Percentiles rank a stretch among this genome's conserved stretches.
Conservation (phyloP, 1,140 invertebrate genomes). For the Plodia interpunctella region DNA sequence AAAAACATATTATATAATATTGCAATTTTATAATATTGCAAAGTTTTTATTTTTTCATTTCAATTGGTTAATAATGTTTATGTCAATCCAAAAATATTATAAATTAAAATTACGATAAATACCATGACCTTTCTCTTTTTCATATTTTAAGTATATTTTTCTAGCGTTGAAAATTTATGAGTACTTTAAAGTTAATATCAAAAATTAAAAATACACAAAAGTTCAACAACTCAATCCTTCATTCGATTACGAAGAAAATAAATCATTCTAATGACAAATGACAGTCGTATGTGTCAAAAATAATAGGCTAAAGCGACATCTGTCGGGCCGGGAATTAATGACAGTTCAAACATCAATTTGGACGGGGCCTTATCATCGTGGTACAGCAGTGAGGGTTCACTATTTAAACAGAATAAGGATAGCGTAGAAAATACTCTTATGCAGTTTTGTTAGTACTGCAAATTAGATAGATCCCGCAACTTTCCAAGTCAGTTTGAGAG, state of each 20-base stretch:
- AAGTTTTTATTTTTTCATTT: too few relatives aligned
- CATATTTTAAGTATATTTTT: too few relatives aligned
- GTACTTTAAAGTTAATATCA: background rate
- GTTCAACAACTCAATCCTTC: slow-evolving; percentile 24
- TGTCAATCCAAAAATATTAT: too few relatives aligned
- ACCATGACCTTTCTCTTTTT: too few relatives aligned
- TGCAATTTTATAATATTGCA: too few relatives aligned
- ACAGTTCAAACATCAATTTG: slow-evolving; percentile 70
- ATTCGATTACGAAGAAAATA: slow-evolving; percentile 40
- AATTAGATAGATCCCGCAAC: background rate
- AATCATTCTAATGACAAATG: slow-evolving; percentile 49
- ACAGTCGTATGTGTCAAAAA: slow-evolving; percentile 61
- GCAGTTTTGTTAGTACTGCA: background rate
- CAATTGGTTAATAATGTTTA: too few relatives aligned
- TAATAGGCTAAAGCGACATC: slow-evolving; percentile 63
- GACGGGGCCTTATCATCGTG: slow-evolving; percentile 51
- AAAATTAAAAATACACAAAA: background rate
- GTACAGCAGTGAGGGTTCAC: slow-evolving; percentile 42
- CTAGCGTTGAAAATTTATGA: too few relatives aligned
- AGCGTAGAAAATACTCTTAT: background rate
- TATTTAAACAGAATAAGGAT: slow-evolving; percentile 17
- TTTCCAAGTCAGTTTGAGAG: too few relatives aligned
- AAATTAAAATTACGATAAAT: too few relatives aligned
- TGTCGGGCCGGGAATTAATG: slow-evolving; percentile 64
- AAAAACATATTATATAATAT: too few relatives aligned